A percentile compares a stretch with the other conserved stretches of the same genome.
phyloP scores from a whole-genome alignment of 35 echinoderm and acorn worm species.

The Lytechinus variegatus region DNA sequence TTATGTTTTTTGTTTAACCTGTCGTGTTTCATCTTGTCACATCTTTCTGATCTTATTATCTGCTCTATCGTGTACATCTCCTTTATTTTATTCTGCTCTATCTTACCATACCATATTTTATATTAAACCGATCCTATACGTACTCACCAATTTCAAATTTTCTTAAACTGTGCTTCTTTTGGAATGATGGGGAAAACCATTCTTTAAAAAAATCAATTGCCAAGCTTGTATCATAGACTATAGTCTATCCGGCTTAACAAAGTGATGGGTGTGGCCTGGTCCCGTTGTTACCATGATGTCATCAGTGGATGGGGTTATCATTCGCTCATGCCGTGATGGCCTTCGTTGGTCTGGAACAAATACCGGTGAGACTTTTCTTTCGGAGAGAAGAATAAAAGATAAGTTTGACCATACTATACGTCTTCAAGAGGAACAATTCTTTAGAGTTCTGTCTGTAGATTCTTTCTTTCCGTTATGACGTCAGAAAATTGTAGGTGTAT shows the following conservation, averaged over 20 bases:
- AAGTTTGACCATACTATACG: background rate
- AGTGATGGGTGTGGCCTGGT: background rate
- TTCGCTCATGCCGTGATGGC: background rate
- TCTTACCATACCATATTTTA: no score
- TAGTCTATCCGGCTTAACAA: background rate
- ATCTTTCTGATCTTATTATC: no score
- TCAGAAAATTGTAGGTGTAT: background rate
- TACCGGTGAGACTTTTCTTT: background rate
- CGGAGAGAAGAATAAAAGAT: background rate
- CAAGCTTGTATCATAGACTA: background rate
- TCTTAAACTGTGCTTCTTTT: no score
- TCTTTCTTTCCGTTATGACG: background rate
- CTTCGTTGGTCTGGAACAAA: background rate
- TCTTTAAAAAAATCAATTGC: background rate
- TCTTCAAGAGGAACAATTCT: background rate
- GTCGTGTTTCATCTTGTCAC: no score
- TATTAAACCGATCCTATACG: no score
- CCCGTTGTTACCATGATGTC: background rate
- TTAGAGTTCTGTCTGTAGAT: background rate
- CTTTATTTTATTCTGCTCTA: no score
- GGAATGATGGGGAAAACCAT: no score
- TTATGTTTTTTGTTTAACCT: no score
- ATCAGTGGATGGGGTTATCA: background rate
- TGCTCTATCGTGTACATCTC: no score
- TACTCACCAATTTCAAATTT: no score